A percentile compares a stretch with the other conserved stretches of the same genome.
Conservation (phyloP, 2,888 invertebrate genomes). For the Oxycera nigricornis region DNA sequence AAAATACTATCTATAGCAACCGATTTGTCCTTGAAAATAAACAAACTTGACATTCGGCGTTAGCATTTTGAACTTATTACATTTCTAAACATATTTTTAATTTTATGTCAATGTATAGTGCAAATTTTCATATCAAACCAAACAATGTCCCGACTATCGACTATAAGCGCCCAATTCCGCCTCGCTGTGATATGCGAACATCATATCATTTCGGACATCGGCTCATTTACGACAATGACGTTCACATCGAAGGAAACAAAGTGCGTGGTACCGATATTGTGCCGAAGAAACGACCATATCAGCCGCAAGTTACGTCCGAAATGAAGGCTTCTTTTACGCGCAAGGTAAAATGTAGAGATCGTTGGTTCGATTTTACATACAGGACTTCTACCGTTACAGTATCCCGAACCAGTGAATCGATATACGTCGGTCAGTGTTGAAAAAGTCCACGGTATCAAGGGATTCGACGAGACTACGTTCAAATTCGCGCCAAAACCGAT, state of each 20-base stretch:
- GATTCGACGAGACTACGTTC: slow-evolving; percentile 53
- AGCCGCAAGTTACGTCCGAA: slow-evolving; percentile 26
- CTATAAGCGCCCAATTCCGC: slow-evolving; percentile 52
- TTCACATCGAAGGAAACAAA: slow-evolving; percentile 11
- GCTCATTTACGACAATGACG: slow-evolving; percentile 52
- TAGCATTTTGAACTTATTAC: not conserved
- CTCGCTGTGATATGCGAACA: slow-evolving; percentile 55
- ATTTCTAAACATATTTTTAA: no score
- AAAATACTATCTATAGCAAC: slow-evolving; percentile 25
- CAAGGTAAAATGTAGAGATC: slow-evolving; percentile 23
- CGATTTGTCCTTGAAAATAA: not conserved
- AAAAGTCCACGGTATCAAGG: slow-evolving; percentile 50
- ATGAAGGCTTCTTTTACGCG: slow-evolving; percentile 22
- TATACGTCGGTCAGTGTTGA: not conserved
- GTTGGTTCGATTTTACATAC: not conserved
- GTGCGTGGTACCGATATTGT: slow-evolving; percentile 9
- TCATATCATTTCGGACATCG: slow-evolving; percentile 55
- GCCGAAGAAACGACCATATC: not conserved
- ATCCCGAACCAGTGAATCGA: slow-evolving; percentile 50
- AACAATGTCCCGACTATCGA: slow-evolving; percentile 49
- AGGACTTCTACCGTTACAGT: slow-evolving; percentile 49
- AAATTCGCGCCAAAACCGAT: slow-evolving; percentile 53
- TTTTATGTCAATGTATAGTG: not conserved
- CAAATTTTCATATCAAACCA: slow-evolving; percentile 15
- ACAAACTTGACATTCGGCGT: slow-evolving; percentile 21